Evolutionary conservation across 64 coral and sea anemone species (phyloP), one percentile per base, ranked within the genome.

Genomic region (Dendrophyllia cribrosa): DNA sequence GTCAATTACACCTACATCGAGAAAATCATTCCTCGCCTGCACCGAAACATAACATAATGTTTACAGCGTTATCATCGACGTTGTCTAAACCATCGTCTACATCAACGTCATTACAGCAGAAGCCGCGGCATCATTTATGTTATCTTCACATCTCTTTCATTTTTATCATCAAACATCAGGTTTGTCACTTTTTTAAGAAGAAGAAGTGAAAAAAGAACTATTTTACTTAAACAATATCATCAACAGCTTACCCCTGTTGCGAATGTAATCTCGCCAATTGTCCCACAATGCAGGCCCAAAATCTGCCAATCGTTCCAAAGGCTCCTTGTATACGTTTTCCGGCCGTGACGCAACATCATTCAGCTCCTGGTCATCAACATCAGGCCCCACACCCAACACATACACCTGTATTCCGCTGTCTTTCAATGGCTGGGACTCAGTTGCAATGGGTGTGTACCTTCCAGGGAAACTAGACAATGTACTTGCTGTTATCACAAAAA

Each of bases 271-370:
- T 68, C 58, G 75, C 90, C 69, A 92, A 60, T 52, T 74, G 14
- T 60, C 6, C 72, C 73, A 92, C 43, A 92, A 43, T 23, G 50
- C 45, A 17, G 71, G 60, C 16, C 90, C 90, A 77, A 92, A 92
- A 13, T 52, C 62, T 25, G 90, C 69, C 20, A 92, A 77, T 6
- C 66, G 70, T 44, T 43, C 17, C 16, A 85, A 9, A 15, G 90
- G 90, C 3, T 16, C 80, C 72, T 45, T 74, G 80, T 77, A 92
- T 9, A 92, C 48, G 77, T 92, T 92, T 8, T 86, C 25, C 9
- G 90, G 70, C 4, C 53, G 43, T 10, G 90, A 92, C 25, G 90
- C 90, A 20, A 92, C 59, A 58, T 92, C 90, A 86, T 86, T 86
- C 7, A 86, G 71, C 11, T 92, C 80, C 58, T 72, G 56, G 3